phyloP scores from a whole-genome alignment of 2,888 invertebrate species.

The Girardia tigrina region DNA sequence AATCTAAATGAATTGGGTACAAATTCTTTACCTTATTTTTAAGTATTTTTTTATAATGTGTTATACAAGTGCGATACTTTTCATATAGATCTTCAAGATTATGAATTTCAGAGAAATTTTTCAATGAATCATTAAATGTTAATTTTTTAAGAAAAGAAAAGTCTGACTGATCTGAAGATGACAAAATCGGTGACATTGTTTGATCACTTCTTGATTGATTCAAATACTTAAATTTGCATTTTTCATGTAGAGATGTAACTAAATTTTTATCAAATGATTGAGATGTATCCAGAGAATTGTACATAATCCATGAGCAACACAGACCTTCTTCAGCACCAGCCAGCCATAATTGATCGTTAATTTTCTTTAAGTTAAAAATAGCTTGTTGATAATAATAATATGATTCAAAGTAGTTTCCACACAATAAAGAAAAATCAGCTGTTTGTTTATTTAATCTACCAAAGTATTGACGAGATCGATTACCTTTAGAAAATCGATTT shows the following conservation, averaged over 20 bases:
- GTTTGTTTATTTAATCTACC: conserved; percentile 9
- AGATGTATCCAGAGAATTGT: background rate
- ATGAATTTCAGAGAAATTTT: background rate
- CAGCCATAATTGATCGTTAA: background rate
- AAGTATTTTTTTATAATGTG: background rate
- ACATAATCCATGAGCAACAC: background rate
- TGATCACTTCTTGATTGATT: background rate
- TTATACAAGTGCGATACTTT: background rate
- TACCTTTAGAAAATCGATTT: background rate
- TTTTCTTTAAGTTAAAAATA: background rate
- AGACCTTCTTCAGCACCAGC: background rate
- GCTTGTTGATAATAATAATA: conserved; percentile 4
- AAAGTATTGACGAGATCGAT: background rate
- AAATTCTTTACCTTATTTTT: background rate
- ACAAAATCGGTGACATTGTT: background rate
- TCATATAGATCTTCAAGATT: background rate
- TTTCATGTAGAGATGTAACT: background rate
- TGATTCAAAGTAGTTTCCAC: background rate
- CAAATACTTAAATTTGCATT: background rate
- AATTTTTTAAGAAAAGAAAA: conserved; percentile 2
- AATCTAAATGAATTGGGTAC: conserved; percentile 10
- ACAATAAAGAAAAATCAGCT: background rate
- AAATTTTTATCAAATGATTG: background rate
- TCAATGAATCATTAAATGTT: background rate
- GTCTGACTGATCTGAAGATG: background rate